Evolutionary conservation across 2,113 vertebrate genomes (phyloP).

Genomic region (Trematomus loennbergii): DNA sequence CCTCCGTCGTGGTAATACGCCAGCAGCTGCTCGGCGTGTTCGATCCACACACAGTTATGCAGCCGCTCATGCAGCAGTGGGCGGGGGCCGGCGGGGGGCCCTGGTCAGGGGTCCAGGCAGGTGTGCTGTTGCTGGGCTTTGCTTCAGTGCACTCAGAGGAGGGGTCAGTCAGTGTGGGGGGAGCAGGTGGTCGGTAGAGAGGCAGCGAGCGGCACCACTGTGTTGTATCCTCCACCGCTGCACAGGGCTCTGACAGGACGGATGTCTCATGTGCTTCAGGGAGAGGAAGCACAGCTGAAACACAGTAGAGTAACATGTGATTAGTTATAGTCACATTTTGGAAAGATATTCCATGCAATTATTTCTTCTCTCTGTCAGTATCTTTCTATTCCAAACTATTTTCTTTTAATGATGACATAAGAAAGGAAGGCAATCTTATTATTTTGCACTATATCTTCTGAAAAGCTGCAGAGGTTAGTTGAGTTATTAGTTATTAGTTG

Average conservation of each 20-base stretch:
- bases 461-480: too few species aligned
- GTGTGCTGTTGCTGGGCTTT: rapidly evolving
- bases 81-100: conserved; percentile 82
- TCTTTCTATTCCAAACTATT: too few species aligned
- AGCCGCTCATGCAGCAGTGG: conserved; percentile 95
- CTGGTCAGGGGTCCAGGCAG: conserved; percentile 19
- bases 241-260: background rate
- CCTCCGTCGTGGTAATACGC: conserved; percentile 85
- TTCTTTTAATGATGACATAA: background rate
- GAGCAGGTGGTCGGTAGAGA: conserved; percentile 1
- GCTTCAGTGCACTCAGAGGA: rapidly evolving
- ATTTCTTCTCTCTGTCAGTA: too few species aligned
- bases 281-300: conserved; percentile 61
- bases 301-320: background rate
- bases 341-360: background rate
- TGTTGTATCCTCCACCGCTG: conserved; percentile 5
- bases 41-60: conserved; percentile 94
- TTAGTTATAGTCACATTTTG: too few species aligned
- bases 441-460: too few species aligned
- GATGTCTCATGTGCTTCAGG: background rate
- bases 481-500: too few species aligned
- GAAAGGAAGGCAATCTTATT: background rate
- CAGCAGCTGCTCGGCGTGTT: conserved; percentile 87
- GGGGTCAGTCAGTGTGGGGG: rapidly evolving
- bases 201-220: background rate